Base-by-base conservation (phyloP, 2,888 invertebrate species). In the Alloscopus bannaensis region DNA sequence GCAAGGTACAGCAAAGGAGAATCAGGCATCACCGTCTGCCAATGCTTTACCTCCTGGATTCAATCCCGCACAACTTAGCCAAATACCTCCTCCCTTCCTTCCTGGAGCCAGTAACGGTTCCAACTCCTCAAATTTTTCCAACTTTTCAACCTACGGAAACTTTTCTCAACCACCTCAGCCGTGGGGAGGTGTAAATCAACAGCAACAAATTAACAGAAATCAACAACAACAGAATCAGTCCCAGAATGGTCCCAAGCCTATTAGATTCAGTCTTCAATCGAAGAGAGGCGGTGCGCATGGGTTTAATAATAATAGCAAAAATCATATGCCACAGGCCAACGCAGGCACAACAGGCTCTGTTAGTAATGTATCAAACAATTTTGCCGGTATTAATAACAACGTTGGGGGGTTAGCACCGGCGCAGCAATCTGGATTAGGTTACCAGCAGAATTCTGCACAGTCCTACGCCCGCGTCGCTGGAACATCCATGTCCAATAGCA, bases 251-350 rank as follows among this genome's bases (percentile, higher is more conserved):
- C 84, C 84, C 2, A 84, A 84, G 47, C 84, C 84, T 42, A 84
- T 84, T 65, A 70, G 82, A 65, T 84, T 84, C 78, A 81, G 81
- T 52, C 82, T 84, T 8, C 80, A 81, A 40, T 45, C 68, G 11
- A 80, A 73, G 60, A 70, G 79, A 36, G 71, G 62, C 11, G 79
- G 79, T 36, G 78, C 69, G 18, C 76, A 77, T 57, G 77, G 77
- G 70, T 70, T 77, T 70, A 70, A 62, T 42, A 77, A 31, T 20
- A 70, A 62, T 42, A 77, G 26, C 26, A 77, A 77, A 57, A 22
- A 28, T 28, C 69, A 78, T 22, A 62, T 69, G 31, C 29, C 69
- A 18, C 2, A 60, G 31, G 62, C 62, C 11, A 80, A 55, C 45
- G 4, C 60, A 18, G 47, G 40, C 40, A 28, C 68, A 13, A 13